Percentiles rank a stretch among this genome's conserved stretches.
Evolutionary conservation across 2,888 invertebrate genomes (phyloP).

Genomic region (Papilio elwesi): DNA sequence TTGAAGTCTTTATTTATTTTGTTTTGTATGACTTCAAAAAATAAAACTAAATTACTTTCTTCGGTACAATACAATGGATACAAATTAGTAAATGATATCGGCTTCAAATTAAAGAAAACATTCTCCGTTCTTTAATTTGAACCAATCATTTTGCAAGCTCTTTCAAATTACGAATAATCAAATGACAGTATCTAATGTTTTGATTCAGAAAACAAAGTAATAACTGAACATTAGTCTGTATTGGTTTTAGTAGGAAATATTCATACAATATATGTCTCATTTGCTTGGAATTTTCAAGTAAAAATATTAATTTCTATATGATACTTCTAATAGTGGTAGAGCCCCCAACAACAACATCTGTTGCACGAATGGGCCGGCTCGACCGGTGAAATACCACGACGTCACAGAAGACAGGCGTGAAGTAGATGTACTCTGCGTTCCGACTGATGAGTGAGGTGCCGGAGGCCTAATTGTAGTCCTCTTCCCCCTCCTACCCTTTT

Average conservation of each 20-base stretch:
- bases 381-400: no score
- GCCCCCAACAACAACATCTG: no score
- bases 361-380: no score
- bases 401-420: no score
- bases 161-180: constrained; percentile 11
- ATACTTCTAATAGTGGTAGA: no score
- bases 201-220: constrained; percentile 12
- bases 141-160: constrained; percentile 5
- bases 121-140: constrained; percentile 22
- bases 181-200: background rate
- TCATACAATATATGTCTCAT: no score
- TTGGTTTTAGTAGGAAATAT: background rate
- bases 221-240: background rate
- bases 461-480: no score
- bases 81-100: background rate
- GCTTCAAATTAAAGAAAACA: constrained; percentile 20
- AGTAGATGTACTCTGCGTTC: no score
- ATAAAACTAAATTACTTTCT: background rate
- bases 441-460: no score
- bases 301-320: no score
- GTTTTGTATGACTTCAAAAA: background rate
- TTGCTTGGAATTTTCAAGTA: background rate
- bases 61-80: constrained; percentile 6
- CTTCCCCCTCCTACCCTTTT: no score
- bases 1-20: background rate